phyloP scores from a whole-genome alignment of 2,888 invertebrate genomes.

The Amphipoea oculea region DNA sequence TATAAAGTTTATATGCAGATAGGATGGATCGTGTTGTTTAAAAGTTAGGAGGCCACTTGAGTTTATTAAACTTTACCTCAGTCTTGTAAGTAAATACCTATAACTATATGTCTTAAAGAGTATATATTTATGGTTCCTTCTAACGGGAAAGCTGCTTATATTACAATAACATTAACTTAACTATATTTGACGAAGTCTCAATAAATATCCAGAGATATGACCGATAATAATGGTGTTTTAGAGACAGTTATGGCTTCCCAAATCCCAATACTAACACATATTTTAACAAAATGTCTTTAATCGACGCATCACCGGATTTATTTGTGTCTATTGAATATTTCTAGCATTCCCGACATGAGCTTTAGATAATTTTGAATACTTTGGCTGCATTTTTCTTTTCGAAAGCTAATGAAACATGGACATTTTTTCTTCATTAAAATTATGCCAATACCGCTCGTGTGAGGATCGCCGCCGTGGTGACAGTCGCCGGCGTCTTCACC shows the following conservation, averaged over 20 bases:
- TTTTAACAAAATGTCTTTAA: slow-evolving; percentile 40
- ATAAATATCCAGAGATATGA: slow-evolving; percentile 35
- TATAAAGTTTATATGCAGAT: slow-evolving; percentile 14
- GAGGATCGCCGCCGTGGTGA: slow-evolving; percentile 75
- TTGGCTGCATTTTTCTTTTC: slow-evolving; percentile 70
- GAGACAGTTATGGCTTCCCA: slow-evolving; percentile 29
- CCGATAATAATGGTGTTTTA: slow-evolving; percentile 33
- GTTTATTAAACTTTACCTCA: slow-evolving; percentile 1
- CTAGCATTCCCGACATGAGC: slow-evolving; percentile 68
- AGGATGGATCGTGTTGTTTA: slow-evolving; percentile 31
- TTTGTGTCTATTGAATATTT: slow-evolving; percentile 36
- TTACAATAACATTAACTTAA: slow-evolving; percentile 14
- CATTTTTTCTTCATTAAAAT: slow-evolving; percentile 65
- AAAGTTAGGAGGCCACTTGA: slow-evolving; percentile 25
- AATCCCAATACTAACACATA: slow-evolving; percentile 45
- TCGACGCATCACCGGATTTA: slow-evolving; percentile 49
- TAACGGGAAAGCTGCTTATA: background rate
- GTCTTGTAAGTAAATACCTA: background rate
- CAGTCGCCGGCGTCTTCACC: slow-evolving; percentile 65
- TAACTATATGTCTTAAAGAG: background rate
- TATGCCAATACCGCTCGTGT: slow-evolving; percentile 70
- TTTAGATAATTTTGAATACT: slow-evolving; percentile 71
- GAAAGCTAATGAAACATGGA: slow-evolving; percentile 60
- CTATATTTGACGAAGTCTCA: slow-evolving; percentile 20
- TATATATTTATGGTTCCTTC: background rate